Conservation (phyloP, 1,140 invertebrate species). For the Cepaea nemoralis region DNA sequence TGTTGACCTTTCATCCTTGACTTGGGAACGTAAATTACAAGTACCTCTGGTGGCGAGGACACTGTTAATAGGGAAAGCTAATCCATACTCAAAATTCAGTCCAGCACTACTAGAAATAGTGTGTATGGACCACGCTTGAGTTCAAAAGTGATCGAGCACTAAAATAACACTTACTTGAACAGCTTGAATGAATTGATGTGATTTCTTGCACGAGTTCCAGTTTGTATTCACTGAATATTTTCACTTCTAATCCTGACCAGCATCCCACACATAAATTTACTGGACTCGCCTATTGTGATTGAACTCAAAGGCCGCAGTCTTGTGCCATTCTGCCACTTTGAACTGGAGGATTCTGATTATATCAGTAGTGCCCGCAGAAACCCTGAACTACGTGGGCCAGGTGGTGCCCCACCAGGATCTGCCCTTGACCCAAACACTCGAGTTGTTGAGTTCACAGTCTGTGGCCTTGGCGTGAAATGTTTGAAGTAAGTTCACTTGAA, state of each 20-base stretch:
- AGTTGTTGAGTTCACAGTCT: slow-evolving; percentile 70
- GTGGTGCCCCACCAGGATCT: slow-evolving; percentile 65
- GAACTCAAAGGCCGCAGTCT: slow-evolving; percentile 66
- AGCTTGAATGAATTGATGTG: background rate
- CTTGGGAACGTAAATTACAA: too few species aligned
- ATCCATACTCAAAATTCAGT: too few species aligned
- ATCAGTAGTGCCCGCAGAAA: slow-evolving; percentile 67
- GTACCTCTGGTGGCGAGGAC: too few species aligned
- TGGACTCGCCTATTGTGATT: slow-evolving; percentile 64
- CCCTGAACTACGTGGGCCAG: slow-evolving; percentile 67
- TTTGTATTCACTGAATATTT: too few species aligned
- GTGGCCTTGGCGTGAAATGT: slow-evolving; percentile 65
- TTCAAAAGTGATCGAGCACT: too few species aligned
- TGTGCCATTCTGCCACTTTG: slow-evolving; percentile 73
- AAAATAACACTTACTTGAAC: too few species aligned
- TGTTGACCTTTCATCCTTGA: too few species aligned
- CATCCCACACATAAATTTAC: slow-evolving; percentile 67
- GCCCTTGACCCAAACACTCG: slow-evolving; percentile 70
- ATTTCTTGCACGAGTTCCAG: background rate
- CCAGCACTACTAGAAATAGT: too few species aligned
- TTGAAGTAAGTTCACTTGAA: slow-evolving; percentile 54
- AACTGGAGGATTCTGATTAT: slow-evolving; percentile 72
- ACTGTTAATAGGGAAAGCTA: too few species aligned
- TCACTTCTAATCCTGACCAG: slow-evolving; percentile 53
- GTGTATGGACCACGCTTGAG: too few species aligned